Evolutionary conservation across 2,113 vertebrate species (phyloP).

Genomic region (Mobula hypostoma): DNA sequence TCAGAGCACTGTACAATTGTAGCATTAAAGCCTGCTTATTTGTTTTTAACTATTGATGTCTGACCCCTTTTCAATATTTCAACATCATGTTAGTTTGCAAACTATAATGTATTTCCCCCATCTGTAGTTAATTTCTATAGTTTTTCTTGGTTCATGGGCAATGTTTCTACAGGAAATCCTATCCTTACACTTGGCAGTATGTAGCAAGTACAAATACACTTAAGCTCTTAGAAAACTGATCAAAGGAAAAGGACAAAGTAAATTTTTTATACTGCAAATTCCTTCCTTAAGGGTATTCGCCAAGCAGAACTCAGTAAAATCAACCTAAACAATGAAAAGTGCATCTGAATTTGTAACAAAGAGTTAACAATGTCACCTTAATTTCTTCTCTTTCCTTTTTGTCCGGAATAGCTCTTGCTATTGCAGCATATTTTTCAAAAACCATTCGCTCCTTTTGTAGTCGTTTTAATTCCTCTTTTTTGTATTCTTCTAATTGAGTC

Average conservation of each 20-base stretch:
- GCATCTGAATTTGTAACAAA: too few relatives aligned
- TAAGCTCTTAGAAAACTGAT: background rate
- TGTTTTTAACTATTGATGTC: background rate
- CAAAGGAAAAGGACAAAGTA: background rate
- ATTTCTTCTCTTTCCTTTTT: constrained; percentile 93
- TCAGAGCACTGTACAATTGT: too few relatives aligned
- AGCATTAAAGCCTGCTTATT: background rate
- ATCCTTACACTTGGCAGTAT: too few relatives aligned
- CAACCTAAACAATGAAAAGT: background rate
- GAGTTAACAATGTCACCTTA: constrained; percentile 60
- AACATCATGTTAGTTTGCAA: background rate
- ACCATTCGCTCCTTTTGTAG: constrained; percentile 82
- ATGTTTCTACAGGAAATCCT: background rate
- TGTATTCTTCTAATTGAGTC: constrained; percentile 75
- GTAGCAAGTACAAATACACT: too few relatives aligned
- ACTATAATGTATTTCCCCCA: background rate
- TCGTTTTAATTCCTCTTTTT: constrained; percentile 78
- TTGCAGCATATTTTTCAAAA: constrained; percentile 78
- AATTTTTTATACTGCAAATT: background rate
- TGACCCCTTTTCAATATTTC: background rate
- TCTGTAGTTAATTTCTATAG: background rate
- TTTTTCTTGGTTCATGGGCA: background rate
- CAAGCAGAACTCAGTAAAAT: background rate
- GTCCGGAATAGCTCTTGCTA: constrained; percentile 77
- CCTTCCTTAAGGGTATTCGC: background rate